These are phyloP conservation scores for Drosophila fulvimacula DNA, from an alignment of 2,888 invertebrate species.

Conservation along the genomic window DNA sequence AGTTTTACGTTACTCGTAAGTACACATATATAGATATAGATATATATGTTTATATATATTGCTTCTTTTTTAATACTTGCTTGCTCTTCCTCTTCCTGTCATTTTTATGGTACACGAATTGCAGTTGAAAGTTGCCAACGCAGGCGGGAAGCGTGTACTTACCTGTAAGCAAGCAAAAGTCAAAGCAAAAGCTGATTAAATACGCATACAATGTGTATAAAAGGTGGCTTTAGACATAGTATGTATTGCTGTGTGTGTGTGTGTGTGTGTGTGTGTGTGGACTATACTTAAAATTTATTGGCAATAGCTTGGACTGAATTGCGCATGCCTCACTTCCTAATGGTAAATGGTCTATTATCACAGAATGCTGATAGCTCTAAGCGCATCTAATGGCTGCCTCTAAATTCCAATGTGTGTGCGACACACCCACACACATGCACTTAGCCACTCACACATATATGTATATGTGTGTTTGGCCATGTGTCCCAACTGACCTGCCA, in stretches of 20 bases:
- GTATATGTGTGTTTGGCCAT: neutral
- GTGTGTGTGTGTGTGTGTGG: constrained; percentile 13
- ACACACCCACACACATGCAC: neutral
- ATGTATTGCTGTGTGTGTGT: constrained; percentile 1
- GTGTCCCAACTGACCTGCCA: constrained; percentile 17
- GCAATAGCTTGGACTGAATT: constrained; percentile 48
- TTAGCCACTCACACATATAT: neutral
- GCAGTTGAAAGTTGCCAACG: constrained; percentile 69
- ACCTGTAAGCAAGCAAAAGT: constrained; percentile 68
- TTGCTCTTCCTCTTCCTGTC: neutral
- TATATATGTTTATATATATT: constrained; percentile 16
- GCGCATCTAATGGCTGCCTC: constrained; percentile 32
- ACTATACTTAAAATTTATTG: constrained; percentile 66
- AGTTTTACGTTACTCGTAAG: constrained; percentile 27
- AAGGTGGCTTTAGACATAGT: neutral
- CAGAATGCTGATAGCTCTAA: constrained; percentile 42
- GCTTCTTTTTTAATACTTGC: constrained; percentile 31
- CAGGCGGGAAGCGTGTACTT: constrained; percentile 63
- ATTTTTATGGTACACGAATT: constrained; percentile 55
- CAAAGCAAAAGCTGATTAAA: constrained; percentile 70
- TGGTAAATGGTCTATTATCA: constrained; percentile 61
- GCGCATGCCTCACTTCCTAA: constrained; percentile 64
- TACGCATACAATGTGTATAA: constrained; percentile 29
- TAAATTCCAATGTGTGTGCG: constrained; percentile 29
- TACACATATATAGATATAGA: constrained; percentile 5